phyloP scores from a whole-genome alignment of 2,888 invertebrate genomes.

The Phengaris alcon region DNA sequence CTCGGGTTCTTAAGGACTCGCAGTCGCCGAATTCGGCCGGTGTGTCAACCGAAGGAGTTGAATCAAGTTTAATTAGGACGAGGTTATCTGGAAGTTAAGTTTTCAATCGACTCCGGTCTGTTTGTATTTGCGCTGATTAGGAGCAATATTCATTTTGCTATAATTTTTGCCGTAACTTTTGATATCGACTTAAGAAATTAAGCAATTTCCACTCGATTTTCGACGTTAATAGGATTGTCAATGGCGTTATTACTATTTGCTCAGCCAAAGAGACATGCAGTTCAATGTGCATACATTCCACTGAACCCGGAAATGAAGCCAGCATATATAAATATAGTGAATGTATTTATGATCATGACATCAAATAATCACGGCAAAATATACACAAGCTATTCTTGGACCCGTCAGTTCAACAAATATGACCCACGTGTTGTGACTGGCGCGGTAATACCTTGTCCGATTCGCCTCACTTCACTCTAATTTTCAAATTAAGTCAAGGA shows the following conservation, averaged over 20 bases:
- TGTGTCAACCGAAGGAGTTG: constrained; percentile 67
- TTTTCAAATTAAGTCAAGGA: too few relatives aligned
- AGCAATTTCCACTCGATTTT: neutral
- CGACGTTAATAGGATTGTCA: neutral
- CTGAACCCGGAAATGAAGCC: too few relatives aligned
- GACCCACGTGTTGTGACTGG: too few relatives aligned
- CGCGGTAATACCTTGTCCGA: too few relatives aligned
- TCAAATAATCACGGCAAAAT: too few relatives aligned
- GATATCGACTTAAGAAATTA: neutral
- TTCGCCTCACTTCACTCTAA: too few relatives aligned
- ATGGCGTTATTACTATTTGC: neutral
- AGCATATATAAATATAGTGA: too few relatives aligned
- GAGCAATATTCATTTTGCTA: constrained; percentile 15
- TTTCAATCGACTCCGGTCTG: constrained; percentile 36
- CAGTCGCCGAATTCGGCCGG: constrained; percentile 64
- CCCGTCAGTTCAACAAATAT: too few relatives aligned
- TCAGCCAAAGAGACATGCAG: too few relatives aligned
- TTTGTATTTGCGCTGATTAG: constrained; percentile 10
- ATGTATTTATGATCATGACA: neutral
- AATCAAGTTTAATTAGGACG: constrained; percentile 75
- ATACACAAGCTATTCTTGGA: too few relatives aligned
- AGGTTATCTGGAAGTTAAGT: constrained; percentile 61
- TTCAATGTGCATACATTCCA: too few relatives aligned
- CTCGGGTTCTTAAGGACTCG: constrained; percentile 66
- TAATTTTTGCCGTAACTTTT: constrained; percentile 22